Conservation (phyloP, 2,113 vertebrate species). For the Gymnorhina tibicen region DNA sequence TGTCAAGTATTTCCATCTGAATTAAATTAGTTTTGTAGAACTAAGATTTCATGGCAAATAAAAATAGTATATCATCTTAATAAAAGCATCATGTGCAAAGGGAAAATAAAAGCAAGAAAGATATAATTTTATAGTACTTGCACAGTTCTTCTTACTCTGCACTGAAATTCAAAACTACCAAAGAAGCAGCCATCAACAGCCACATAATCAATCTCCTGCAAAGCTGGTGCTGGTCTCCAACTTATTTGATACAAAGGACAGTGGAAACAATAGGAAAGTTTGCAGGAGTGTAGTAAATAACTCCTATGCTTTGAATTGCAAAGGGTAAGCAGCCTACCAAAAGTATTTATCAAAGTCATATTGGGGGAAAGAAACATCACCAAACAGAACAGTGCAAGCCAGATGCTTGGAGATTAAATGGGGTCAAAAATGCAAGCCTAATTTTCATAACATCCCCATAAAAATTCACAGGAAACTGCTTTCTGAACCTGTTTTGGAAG, state of each 20-base stretch:
- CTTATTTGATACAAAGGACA: conserved; percentile 54
- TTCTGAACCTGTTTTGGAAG: conserved; percentile 45
- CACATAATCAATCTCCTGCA: conserved; percentile 55
- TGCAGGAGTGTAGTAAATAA: conserved; percentile 46
- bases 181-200: conserved; percentile 62
- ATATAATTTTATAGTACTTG: conserved; percentile 62
- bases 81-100: conserved; percentile 73
- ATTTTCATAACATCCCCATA: conserved; percentile 53
- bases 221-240: conserved; percentile 41
- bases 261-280: conserved; percentile 52
- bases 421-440: conserved; percentile 59
- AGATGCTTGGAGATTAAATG: conserved; percentile 67
- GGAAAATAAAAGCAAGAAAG: conserved; percentile 66
- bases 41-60: conserved; percentile 78
- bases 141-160: conserved; percentile 55
- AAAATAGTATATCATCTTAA: conserved; percentile 76
- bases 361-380: conserved; percentile 37
- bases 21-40: conserved; percentile 72
- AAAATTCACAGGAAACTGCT: conserved; percentile 59
- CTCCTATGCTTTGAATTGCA: conserved; percentile 59
- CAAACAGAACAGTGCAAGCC: conserved; percentile 54
- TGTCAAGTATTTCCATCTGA: conserved; percentile 72
- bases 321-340: conserved; percentile 35
- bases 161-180: conserved; percentile 66
- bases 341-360: conserved; percentile 56